Percentiles rank a stretch among this genome's conserved stretches.
Conservation (phyloP, 92 coral and sea anemone species). For the Palythoa heliodiscus region DNA sequence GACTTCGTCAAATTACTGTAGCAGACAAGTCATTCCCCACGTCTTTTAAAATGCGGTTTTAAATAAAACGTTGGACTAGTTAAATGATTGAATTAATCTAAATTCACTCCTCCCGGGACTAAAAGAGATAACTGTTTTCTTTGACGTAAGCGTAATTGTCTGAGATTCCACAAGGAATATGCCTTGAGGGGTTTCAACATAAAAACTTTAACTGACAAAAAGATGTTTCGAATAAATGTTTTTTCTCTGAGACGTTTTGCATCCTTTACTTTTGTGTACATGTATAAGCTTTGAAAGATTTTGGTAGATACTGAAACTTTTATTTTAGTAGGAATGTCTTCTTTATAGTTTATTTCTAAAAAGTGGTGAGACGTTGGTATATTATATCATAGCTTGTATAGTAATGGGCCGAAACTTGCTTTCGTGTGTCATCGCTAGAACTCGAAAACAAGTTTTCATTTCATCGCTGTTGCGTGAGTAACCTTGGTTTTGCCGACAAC, state of each 20-base stretch:
- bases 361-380: neutral
- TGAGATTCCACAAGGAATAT: neutral
- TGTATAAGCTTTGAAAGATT: neutral
- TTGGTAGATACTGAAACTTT: neutral
- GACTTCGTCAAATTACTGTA: too few relatives aligned
- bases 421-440: conserved; percentile 25
- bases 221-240: neutral
- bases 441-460: conserved; percentile 15
- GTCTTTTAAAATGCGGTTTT: too few relatives aligned
- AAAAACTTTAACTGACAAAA: too few relatives aligned
- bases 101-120: neutral
- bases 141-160: neutral
- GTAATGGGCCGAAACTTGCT: neutral
- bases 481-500: conserved; percentile 11
- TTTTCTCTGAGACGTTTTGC: neutral
- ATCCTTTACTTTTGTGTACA: neutral
- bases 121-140: neutral
- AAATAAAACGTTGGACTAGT: too few relatives aligned
- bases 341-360: too few relatives aligned
- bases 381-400: neutral
- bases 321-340: neutral
- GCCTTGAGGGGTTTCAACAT: neutral
- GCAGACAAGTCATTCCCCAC: too few relatives aligned
- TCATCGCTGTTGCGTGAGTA: conserved; percentile 30
- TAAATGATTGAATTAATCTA: neutral